Base-by-base conservation (phyloP, 2,113 vertebrate genomes). In the Hucho hucho region DNA sequence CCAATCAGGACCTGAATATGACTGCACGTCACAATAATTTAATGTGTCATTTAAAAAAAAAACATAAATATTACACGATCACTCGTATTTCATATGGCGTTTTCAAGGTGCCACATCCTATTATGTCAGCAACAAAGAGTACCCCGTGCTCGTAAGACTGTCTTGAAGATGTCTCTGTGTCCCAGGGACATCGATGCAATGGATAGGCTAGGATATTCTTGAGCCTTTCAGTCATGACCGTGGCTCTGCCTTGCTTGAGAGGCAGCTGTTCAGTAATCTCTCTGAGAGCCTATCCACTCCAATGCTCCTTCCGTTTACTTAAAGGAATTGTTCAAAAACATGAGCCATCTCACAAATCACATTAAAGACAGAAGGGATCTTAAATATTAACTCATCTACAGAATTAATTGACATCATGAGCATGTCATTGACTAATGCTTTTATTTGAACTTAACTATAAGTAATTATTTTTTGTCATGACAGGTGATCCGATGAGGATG, bases 241-340 rank as follows among this genome's bases (percentile, higher is more conserved):
- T 73, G 79, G 81, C 83, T 14, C 84, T 83, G 74, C 73, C 78
- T 70, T 70, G 63, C 79, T 73, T 70, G 74, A 85, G 80, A 82
- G 80, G 70, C 84, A 92, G 89, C 89, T 89, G 86, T 82, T 88
- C 80, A 81, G 84, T 89, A 90, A 92, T 93, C 82, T 87, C 75
- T 86, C 85, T 91, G 88, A 92, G 79, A 92, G 90, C 83, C 79
- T 78, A 83, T 85, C 75, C 76, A 70, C 26, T 85, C 75, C 74
- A 71, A 26, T 74, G n/a, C 79, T 81, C 79, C 79, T 59, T 46
- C 67, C 73, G 43, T 64, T 83, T 82, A 58, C 83, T 79, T 91
- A 92, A 91, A 84, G 86, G 76, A 88, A 90, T 83, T 81, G 78
- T 87, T 87, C 78, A 72, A 77, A 82, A 88, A 84, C 77, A 81